Conservation (phyloP, 2,113 vertebrate genomes). For the Pampusana beccarii region DNA sequence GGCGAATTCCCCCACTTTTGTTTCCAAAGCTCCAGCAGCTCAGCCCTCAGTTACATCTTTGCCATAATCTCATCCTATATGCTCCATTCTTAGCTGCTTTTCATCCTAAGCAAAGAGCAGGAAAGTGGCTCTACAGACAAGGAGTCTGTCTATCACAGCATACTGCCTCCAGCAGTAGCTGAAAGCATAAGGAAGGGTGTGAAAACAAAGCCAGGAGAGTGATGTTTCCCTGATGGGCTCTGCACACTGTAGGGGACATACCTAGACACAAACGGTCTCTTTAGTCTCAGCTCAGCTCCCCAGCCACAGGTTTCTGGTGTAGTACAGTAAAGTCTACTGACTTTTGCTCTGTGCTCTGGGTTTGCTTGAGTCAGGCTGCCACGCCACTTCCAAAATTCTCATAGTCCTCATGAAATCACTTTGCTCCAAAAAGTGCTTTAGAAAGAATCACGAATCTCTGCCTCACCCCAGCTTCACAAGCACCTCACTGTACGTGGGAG, state of each 20-base stretch:
- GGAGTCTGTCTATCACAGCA: neutral
- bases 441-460: neutral
- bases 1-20: neutral
- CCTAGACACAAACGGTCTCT: neutral
- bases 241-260: neutral
- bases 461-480: neutral
- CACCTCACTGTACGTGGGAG: neutral
- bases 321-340: neutral
- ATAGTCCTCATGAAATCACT: neutral
- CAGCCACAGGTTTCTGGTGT: neutral
- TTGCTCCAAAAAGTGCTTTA: neutral
- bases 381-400: neutral
- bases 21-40: neutral
- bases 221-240: neutral
- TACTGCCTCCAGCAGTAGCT: neutral
- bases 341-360: neutral
- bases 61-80: neutral
- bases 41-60: neutral
- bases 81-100: neutral
- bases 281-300: neutral
- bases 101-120: neutral
- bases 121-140: neutral
- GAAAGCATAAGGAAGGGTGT: neutral
- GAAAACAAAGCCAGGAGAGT: neutral
- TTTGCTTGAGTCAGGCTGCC: neutral